phyloP scores from a whole-genome alignment of 1,140 invertebrate genomes.

The Gryllus bimaculatus region DNA sequence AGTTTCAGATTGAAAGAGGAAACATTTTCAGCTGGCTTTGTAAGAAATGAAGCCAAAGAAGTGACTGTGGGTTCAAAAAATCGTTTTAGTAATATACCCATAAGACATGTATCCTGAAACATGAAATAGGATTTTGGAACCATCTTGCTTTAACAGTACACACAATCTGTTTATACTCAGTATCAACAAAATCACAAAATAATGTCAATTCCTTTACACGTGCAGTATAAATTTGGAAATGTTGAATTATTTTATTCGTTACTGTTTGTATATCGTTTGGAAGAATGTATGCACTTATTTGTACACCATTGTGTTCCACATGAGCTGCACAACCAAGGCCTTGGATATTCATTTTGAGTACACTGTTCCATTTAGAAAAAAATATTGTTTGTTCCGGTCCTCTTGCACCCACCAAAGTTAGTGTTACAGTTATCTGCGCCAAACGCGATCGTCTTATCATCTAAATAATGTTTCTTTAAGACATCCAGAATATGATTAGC shows the following conservation, averaged over 20 bases:
- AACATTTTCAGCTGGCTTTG: no score
- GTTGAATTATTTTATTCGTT: slow-evolving; percentile 28
- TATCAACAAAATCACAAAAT: slow-evolving; percentile 27
- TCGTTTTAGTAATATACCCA: no score
- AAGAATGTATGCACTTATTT: slow-evolving; percentile 24
- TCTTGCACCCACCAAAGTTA: slow-evolving; percentile 28
- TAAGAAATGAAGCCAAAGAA: no score
- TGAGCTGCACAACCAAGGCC: slow-evolving; percentile 28
- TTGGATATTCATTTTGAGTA: slow-evolving; percentile 21
- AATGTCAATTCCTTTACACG: slow-evolving; percentile 26
- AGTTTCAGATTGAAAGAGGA: no score
- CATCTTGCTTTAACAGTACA: slow-evolving; percentile 26
- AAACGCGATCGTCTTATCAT: slow-evolving; percentile 27
- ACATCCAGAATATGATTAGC: slow-evolving; percentile 13
- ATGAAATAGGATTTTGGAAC: no score
- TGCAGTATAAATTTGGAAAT: slow-evolving; percentile 30
- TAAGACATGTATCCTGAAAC: no score
- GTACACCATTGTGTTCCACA: slow-evolving; percentile 27
- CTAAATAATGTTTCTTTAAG: slow-evolving; percentile 21
- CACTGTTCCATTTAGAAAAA: slow-evolving; percentile 24
- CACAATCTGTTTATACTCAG: slow-evolving; percentile 24
- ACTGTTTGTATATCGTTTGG: slow-evolving; percentile 27
- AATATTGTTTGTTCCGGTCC: slow-evolving; percentile 26
- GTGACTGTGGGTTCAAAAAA: no score
- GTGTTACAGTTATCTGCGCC: slow-evolving; percentile 29